Evolutionary conservation across 2,888 invertebrate species (phyloP), one percentile per base, ranked within the genome.

Genomic region (Drosophila nigritarsus): DNA sequence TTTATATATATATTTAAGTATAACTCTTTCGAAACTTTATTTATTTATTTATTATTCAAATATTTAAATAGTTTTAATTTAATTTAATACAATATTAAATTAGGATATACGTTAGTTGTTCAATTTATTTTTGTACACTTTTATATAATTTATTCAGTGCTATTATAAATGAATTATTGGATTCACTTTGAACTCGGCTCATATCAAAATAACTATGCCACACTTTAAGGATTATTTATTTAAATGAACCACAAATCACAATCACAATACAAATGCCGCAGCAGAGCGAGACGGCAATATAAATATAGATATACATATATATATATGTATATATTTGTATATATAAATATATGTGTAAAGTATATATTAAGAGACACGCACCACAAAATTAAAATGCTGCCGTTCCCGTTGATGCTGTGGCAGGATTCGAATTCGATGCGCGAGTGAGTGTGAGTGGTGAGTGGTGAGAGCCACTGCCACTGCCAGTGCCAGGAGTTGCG

Each of bases 211-310:
- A 24, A 45, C 45, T 38, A 20, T 48, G 69, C 32, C 76, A 74
- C 83, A 83, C 80, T 90, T 79, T 73, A 68, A 76, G 75, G 80
- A 85, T 87, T 89, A 85, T 82, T 84, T 80, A 79, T 90, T 89
- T 81, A 88, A 89, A 81, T 87, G 78, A 87, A 87, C 89, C 89
- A 73, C 87, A 89, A 90, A 85, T 73, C 89, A 89, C 80, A 90
- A 85, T 73, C 89, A 89, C 80, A 73, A 79, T 66, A 62, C 73
- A 69, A 69, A 60, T 48, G 29, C 55, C 40, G 36, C 59, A 40
- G 29, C n/a, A 59, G 66, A 69, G 60, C 24, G 68, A 58, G 62
- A 59, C 15, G 53, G 51, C 54, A 51, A n/a, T 24, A 30, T 9
- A 9, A 0, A 34, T 24, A 30, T 30, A 30, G 0, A 34, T 24